phyloP scores from a whole-genome alignment of 1,140 invertebrate genomes.

The Neomicropteryx cornuta region DNA sequence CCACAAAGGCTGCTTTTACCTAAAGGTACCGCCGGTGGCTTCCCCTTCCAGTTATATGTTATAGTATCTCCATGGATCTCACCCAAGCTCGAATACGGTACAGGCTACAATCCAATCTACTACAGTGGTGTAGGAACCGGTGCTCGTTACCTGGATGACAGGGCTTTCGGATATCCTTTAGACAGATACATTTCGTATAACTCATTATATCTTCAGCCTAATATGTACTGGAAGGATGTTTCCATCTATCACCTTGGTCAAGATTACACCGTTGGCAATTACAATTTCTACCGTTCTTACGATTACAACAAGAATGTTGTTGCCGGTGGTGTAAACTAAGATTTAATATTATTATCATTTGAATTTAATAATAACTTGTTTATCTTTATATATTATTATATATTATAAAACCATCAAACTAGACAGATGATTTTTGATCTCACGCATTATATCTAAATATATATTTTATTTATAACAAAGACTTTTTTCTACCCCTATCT shows the following conservation, averaged over 20 bases:
- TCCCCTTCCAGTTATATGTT: conserved; percentile 51
- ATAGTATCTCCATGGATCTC: conserved; percentile 40
- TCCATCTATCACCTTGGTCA: conserved; percentile 48
- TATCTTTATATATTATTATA: too few relatives aligned
- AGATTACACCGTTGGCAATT: too few relatives aligned
- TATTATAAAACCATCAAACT: too few relatives aligned
- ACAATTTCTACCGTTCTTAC: too few relatives aligned
- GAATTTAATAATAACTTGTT: too few relatives aligned
- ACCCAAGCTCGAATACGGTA: conserved; percentile 17
- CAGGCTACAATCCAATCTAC: conserved; percentile 16
- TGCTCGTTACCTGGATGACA: conserved; percentile 29
- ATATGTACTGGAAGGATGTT: conserved; percentile 55
- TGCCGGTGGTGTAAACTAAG: too few relatives aligned
- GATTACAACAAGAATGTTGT: too few relatives aligned
- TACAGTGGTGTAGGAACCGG: conserved; percentile 29
- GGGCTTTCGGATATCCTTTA: conserved; percentile 54
- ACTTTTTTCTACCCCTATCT: too few relatives aligned
- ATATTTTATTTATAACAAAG: too few relatives aligned
- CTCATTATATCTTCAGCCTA: conserved; percentile 47
- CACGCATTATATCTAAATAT: too few relatives aligned
- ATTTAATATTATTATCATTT: too few relatives aligned
- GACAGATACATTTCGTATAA: conserved; percentile 46
- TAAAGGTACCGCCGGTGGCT: conserved; percentile 50
- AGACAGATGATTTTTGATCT: too few relatives aligned
- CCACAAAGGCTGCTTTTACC: conserved; percentile 53